These are phyloP conservation scores for Belonocnema kinseyi DNA, from an alignment of 1,140 invertebrate genomes.

Conservation along the genomic window DNA sequence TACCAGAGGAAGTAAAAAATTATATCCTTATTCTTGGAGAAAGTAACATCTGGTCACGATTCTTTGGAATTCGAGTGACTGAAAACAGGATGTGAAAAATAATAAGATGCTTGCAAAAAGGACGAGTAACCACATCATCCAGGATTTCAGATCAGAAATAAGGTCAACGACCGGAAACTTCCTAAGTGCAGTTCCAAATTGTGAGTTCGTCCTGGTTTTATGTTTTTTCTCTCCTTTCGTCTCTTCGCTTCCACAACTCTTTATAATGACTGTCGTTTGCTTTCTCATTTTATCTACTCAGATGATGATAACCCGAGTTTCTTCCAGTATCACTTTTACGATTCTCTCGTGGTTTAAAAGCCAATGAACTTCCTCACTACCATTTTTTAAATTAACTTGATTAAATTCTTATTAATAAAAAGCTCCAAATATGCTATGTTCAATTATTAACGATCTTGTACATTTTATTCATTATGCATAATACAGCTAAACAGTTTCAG, in stretches of 20 bases:
- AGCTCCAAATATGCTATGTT: neutral
- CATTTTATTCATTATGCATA: too few relatives aligned
- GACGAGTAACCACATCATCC: neutral
- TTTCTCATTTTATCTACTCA: conserved; percentile 25
- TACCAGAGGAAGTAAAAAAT: conserved; percentile 8
- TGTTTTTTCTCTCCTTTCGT: neutral
- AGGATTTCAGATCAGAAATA: neutral
- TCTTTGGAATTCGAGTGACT: neutral
- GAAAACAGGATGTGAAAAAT: neutral
- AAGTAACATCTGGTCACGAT: neutral
- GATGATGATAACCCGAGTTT: conserved; percentile 15
- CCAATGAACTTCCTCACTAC: neutral
- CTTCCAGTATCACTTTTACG: conserved; percentile 19
- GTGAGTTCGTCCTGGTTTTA: neutral
- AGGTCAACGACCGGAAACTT: neutral
- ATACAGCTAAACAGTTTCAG: too few relatives aligned
- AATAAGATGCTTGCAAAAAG: neutral
- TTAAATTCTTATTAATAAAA: too few relatives aligned
- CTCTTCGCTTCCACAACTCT: conserved; percentile 8
- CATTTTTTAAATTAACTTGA: neutral
- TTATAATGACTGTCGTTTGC: conserved; percentile 20
- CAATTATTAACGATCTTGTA: too few relatives aligned
- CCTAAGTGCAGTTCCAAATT: conserved; percentile 3
- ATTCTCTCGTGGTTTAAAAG: neutral
- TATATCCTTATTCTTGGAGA: neutral